Percentiles rank a stretch among this genome's conserved stretches.
These are phyloP conservation scores for Rhinogobius similis DNA, from an alignment of 2,113 vertebrate genomes.

Conservation along the genomic window DNA sequence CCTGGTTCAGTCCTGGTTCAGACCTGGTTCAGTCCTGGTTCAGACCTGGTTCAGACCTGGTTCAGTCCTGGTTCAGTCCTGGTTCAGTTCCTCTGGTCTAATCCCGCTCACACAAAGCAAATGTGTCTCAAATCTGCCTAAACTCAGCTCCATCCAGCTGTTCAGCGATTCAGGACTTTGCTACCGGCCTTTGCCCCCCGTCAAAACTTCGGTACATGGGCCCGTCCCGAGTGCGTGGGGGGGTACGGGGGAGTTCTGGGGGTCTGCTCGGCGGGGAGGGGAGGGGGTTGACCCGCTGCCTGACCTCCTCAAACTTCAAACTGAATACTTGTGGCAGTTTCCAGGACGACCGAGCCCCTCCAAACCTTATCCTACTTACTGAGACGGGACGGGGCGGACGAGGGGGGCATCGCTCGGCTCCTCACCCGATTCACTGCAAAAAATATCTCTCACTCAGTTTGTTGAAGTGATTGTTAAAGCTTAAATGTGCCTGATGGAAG, in stretches of 20 bases:
- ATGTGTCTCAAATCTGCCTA: too few species aligned
- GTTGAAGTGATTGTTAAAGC: too few species aligned
- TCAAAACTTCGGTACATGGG: slow-evolving; percentile 45
- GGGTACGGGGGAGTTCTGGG: slow-evolving; percentile 22
- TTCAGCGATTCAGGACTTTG: slow-evolving; percentile 48
- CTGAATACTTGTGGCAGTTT: slow-evolving; percentile 99
- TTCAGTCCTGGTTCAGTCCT: too few species aligned
- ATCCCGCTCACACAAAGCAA: slow-evolving; percentile 39
- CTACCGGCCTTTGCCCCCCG: slow-evolving; percentile 36
- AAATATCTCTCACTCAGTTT: too few species aligned
- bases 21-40: too few species aligned
- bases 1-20: too few species aligned
- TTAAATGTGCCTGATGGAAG: too few species aligned
- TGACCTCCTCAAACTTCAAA: slow-evolving; percentile 99
- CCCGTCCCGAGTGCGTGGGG: slow-evolving; percentile 6
- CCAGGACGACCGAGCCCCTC: slow-evolving; percentile 95
- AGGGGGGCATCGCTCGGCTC: slow-evolving; percentile 58
- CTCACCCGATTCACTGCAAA: too few species aligned
- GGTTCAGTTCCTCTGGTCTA: too few species aligned
- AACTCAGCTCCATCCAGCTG: slow-evolving; percentile 46
- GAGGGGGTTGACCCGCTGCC: slow-evolving; percentile 83
- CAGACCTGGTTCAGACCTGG: too few species aligned
- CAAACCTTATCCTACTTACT: slow-evolving; percentile 95
- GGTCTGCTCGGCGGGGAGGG: slow-evolving; percentile 39
- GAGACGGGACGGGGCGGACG: slow-evolving; percentile 69